phyloP scores from a whole-genome alignment of 1,140 invertebrate genomes.

The Kradibia gibbosae region DNA sequence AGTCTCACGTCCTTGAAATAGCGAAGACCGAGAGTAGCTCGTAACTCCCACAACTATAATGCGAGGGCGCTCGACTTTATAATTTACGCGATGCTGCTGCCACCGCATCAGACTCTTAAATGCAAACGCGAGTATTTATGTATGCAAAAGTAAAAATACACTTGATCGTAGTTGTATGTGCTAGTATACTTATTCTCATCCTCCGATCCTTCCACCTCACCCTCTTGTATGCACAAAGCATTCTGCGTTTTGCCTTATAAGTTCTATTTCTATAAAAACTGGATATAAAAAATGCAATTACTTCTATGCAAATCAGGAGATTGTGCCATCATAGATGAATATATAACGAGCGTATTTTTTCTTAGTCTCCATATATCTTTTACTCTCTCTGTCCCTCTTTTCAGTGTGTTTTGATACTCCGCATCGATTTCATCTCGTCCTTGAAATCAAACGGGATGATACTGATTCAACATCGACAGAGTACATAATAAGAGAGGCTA shows the following conservation, averaged over 20 bases:
- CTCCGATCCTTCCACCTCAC: not conserved
- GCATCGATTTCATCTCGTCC: conserved; percentile 45
- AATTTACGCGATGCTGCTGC: conserved; percentile 29
- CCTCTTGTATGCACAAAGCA: not conserved
- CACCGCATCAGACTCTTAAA: not conserved
- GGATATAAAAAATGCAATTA: conserved; percentile 50
- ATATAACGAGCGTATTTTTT: conserved; percentile 23
- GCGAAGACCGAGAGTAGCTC: not conserved
- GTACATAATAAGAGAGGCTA: conserved; percentile 26
- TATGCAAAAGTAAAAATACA: conserved; percentile 27
- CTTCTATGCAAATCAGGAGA: conserved; percentile 50
- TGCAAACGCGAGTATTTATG: not conserved
- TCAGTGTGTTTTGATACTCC: conserved; percentile 21
- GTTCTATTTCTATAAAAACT: conserved; percentile 46
- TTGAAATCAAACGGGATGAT: conserved; percentile 47
- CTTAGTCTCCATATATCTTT: not conserved
- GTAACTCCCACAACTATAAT: conserved; percentile 31
- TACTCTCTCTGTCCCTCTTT: not conserved
- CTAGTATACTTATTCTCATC: not conserved
- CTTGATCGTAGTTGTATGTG: conserved; percentile 14
- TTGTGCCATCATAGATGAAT: conserved; percentile 46
- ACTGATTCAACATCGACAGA: conserved; percentile 32
- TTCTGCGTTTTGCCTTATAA: conserved; percentile 47
- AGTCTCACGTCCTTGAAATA: not conserved
- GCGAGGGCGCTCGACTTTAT: conserved; percentile 14